Percentiles rank a stretch among this genome's conserved stretches.
phyloP scores from a whole-genome alignment of 2,888 invertebrate genomes.

The Drosophila kuntzei region DNA sequence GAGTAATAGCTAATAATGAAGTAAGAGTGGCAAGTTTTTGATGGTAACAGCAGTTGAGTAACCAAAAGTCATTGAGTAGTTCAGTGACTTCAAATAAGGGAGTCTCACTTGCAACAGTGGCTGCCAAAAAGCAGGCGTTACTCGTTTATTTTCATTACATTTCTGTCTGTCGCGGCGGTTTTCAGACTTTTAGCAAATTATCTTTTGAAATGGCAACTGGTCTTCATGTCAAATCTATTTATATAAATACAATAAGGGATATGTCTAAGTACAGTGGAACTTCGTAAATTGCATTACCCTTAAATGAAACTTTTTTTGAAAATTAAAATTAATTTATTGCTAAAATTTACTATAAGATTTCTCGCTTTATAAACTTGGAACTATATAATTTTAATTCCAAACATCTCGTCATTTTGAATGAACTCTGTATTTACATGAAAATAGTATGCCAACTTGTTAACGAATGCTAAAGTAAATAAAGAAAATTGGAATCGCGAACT shows the following conservation, averaged over 20 bases:
- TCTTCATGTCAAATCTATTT: neutral
- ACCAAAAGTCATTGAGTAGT: slow-evolving; percentile 10
- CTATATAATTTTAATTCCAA: neutral
- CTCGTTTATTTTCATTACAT: slow-evolving; percentile 48
- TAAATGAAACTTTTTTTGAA: neutral
- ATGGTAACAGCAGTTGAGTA: slow-evolving; percentile 7
- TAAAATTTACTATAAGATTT: neutral
- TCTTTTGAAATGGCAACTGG: slow-evolving; percentile 6
- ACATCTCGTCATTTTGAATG: neutral
- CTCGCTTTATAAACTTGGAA: neutral
- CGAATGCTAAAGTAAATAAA: neutral
- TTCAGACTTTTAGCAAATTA: slow-evolving; percentile 2
- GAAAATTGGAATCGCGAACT: neutral
- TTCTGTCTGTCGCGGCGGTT: slow-evolving; percentile 12
- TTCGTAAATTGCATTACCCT: neutral
- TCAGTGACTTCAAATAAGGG: slow-evolving; percentile 26
- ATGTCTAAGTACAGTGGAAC: neutral
- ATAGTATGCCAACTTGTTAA: neutral
- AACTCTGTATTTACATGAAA: neutral
- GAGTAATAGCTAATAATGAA: slow-evolving; percentile 39
- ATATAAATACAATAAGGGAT: neutral
- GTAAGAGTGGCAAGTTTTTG: slow-evolving; percentile 4
- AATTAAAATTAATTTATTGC: neutral
- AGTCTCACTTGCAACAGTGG: slow-evolving; percentile 18
- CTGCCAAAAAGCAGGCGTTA: slow-evolving; percentile 26